Evolutionary conservation across 2,888 invertebrate genomes (phyloP), one percentile per base, ranked within the genome.

Genomic region (Sinelater perroti): DNA sequence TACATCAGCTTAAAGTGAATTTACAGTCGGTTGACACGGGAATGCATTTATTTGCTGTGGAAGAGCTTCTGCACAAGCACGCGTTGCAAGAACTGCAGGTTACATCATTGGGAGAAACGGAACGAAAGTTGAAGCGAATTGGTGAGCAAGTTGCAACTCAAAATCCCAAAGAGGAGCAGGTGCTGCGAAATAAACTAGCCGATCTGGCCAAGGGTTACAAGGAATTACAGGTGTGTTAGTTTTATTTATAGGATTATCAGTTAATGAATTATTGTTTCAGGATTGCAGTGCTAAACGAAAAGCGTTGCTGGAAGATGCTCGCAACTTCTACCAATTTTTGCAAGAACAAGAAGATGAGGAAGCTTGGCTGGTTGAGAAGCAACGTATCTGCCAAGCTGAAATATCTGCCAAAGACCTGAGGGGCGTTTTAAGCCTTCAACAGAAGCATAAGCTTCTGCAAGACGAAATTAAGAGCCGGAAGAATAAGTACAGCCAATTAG

Each of bases 311-410:
- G 96, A 97, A 76, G 95, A 97, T 71, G 95, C 96, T 0, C 84
- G 95, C 56, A 92, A 93, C 72, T 92, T 95, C 71, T 97, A 91
- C 80, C 95, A 97, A 79, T 97, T 98, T 79, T 81, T 97, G 55
- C 95, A 97, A 78, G 97, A 98, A 74, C 92, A 95, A 69, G 97
- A 98, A 70, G 98, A 98, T 70, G 98, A 98, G 78, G 97, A 97
- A 80, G 89, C 93, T 0, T 98, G 98, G 97, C 83, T 98, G 50
- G 87, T 92, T 1, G 98, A 99, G 74, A 96, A 95, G 74, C 94
- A 96, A 75, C 84, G 93, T 3, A 90, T 97, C 60, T 96, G 97
- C 75, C 91, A 91, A 72, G 89, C 95, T 0, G 93, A 92, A n/a
- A 91, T 96, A 17, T 88, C 92, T 0, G 95, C 96, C 1, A 97